Evolutionary conservation across 2,113 vertebrate species (phyloP).

Genomic region (Eurypyga helias): DNA sequence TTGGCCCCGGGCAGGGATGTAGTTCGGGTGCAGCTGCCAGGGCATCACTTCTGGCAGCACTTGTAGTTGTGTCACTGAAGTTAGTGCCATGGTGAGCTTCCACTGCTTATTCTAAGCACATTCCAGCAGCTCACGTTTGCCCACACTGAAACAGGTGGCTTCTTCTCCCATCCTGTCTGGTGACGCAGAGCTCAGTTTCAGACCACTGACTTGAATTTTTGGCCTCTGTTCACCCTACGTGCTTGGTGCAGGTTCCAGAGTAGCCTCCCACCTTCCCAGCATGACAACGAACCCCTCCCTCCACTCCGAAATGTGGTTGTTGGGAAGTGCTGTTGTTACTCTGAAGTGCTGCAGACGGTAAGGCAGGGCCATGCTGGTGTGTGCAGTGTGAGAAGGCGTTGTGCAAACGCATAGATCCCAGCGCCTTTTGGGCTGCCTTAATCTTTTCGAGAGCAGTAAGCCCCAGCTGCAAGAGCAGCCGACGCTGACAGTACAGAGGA

Average conservation of each 20-base stretch:
- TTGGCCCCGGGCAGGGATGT: neutral
- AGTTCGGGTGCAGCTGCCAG: neutral
- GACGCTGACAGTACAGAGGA: neutral
- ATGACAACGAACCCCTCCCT: neutral
- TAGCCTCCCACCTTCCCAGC: neutral
- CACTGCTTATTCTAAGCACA: slow-evolving; percentile 40
- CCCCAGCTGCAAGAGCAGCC: neutral
- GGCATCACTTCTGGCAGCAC: neutral
- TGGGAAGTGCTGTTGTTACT: neutral
- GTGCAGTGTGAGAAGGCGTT: neutral
- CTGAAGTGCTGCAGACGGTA: neutral
- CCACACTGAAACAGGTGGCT: slow-evolving; percentile 17
- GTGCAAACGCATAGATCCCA: neutral
- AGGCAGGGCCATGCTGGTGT: neutral
- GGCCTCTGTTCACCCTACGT: neutral
- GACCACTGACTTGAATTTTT: neutral
- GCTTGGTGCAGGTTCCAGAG: neutral
- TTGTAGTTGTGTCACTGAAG: neutral
- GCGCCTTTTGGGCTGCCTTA: neutral
- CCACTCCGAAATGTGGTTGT: neutral
- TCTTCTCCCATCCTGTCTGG: neutral
- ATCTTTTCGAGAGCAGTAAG: neutral
- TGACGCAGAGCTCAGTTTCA: neutral
- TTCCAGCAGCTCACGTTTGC: slow-evolving; percentile 22
- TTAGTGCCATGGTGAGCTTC: slow-evolving; percentile 3